Evolutionary conservation across 2,888 invertebrate genomes (phyloP).

Genomic region (Chorisops tibialis): DNA sequence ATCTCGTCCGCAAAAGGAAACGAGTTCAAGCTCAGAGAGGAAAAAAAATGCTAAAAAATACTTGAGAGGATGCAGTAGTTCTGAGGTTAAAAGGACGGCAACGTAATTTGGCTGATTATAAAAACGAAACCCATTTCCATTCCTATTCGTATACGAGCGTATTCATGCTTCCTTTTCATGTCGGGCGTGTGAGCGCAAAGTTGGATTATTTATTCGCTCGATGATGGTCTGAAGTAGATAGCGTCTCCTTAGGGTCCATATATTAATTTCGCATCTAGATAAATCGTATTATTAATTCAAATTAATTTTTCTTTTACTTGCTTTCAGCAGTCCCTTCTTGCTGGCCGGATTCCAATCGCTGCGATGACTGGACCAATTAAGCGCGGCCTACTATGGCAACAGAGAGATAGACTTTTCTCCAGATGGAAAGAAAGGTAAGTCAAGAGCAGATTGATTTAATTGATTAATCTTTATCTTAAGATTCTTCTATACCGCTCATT

Average conservation of each 20-base stretch:
- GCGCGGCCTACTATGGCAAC: conserved; percentile 63
- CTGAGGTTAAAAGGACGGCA: conserved; percentile 26
- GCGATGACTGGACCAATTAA: conserved; percentile 59
- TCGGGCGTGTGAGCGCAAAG: not conserved
- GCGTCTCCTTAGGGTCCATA: not conserved
- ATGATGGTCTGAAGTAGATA: not conserved
- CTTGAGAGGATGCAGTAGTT: too few species aligned
- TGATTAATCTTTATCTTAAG: too few species aligned
- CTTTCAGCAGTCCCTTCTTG: conserved; percentile 49
- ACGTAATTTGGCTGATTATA: conserved; percentile 29
- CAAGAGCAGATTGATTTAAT: too few species aligned
- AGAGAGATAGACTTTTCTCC: conserved; percentile 62
- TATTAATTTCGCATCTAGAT: not conserved
- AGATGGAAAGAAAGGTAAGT: conserved; percentile 62
- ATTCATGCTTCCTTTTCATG: not conserved
- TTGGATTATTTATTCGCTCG: not conserved
- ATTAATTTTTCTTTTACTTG: conserved; percentile 1
- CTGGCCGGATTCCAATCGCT: conserved; percentile 52
- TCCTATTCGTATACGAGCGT: not conserved
- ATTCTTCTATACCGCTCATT: too few species aligned
- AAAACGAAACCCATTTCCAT: conserved; percentile 28
- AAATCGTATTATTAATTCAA: not conserved
- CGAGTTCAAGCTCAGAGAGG: too few species aligned
- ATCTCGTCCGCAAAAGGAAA: too few species aligned
- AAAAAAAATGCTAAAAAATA: too few species aligned